These are phyloP conservation scores for Pantherophis guttatus DNA, from an alignment of 2,113 vertebrate genomes.

Conservation along the genomic window DNA sequence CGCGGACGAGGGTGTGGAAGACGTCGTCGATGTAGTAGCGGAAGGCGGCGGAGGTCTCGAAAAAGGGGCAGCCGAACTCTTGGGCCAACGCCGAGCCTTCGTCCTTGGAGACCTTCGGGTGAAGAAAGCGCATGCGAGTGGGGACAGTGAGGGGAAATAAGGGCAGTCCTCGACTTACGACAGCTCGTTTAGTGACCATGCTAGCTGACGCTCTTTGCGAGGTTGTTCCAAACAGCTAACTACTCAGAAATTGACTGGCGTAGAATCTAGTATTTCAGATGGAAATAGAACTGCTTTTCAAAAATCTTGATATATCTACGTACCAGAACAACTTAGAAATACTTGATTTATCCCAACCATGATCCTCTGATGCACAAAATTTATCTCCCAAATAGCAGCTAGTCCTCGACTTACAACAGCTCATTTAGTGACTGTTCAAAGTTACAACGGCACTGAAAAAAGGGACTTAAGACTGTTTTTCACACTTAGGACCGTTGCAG, in stretches of 20 bases:
- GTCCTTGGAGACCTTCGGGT: conserved; percentile 78
- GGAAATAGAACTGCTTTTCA: background rate
- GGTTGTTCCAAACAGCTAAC: background rate
- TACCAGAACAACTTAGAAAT: too few species aligned
- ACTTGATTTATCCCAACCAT: background rate
- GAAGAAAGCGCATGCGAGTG: background rate
- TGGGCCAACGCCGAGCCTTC: conserved; percentile 78
- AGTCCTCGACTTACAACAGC: too few species aligned
- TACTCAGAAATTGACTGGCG: background rate
- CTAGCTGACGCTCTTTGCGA: background rate
- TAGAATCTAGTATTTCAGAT: background rate
- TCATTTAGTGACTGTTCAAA: background rate
- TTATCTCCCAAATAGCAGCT: background rate
- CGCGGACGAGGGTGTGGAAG: conserved; percentile 81
- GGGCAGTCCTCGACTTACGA: background rate
- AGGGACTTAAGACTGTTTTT: background rate
- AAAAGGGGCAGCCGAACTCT: conserved; percentile 86
- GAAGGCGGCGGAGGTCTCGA: conserved; percentile 82
- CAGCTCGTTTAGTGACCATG: background rate
- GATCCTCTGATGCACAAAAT: background rate
- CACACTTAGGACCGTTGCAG: accelerated
- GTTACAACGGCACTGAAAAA: background rate
- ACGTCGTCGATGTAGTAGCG: conserved; percentile 87
- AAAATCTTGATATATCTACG: background rate
- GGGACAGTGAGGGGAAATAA: background rate